Base-by-base conservation (phyloP, 2,888 invertebrate genomes). In the Bombylius major region DNA sequence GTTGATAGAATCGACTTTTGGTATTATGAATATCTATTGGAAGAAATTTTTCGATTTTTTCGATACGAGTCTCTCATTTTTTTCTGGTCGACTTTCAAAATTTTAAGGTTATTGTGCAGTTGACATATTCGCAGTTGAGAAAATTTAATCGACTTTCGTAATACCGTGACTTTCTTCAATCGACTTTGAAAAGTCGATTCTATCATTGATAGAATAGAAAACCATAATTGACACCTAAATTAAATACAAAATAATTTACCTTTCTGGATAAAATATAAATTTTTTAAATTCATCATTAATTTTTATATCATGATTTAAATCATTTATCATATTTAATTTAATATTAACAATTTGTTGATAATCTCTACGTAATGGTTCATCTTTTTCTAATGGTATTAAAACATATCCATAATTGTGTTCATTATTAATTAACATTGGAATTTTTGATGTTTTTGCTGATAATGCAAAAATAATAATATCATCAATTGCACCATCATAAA, bases 391-490 rank as follows among this genome's bases (percentile, higher is more conserved):
- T 0, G 97, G 96, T 5, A 87, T 81, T 64, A 87, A 81, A 9
- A 93, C 75, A 65, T 83, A 91, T 0, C 98, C 98, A 71, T 87
- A 97, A 0, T 78, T 66, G 45, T 83, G 69, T 54, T 89, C 86
- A 70, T 98, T 97, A 67, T 91, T 87, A 13, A 97, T 71, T 68
- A 84, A 77, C 70, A 92, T 75, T 6, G 82, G 75, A 51, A 87
- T 73, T 54, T 76, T 80, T 60, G 82, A 79, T 58, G 75, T 76
- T 66, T 82, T 84, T 1, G 93, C 91, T 50, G 87, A 87, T 11
- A 87, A 71, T 5, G 96, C 95, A 76, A 98, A 95, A 1, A 86
- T 81, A 61, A 97, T 94, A 52, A 97, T 91, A 70, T 98, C 97
- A 75, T 98, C 96, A 1, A 81, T 76, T 0, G 93, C 89, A 1